These are phyloP conservation scores for Chrysolina americana DNA, from an alignment of 2,888 invertebrate genomes.

Conservation along the genomic window DNA sequence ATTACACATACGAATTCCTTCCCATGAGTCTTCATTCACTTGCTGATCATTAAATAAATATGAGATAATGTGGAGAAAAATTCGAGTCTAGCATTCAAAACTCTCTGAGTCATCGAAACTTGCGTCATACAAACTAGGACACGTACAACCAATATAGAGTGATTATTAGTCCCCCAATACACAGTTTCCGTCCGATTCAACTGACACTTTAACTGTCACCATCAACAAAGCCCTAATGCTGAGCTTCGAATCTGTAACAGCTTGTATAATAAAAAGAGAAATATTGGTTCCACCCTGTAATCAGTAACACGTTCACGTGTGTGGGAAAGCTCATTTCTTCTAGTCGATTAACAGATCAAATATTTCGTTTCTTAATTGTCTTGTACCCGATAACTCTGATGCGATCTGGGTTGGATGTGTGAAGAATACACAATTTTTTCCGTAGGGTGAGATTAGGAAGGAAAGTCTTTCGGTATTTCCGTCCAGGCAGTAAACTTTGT, in stretches of 20 bases:
- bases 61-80: too few relatives aligned
- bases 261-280: background rate
- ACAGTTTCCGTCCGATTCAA: background rate
- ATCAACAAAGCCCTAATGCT: background rate
- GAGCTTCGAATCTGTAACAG: background rate
- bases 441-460: background rate
- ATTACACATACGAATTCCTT: too few relatives aligned
- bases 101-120: too few relatives aligned
- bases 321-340: constrained; percentile 2
- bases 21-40: too few relatives aligned
- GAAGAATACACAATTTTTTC: background rate
- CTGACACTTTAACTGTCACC: constrained; percentile 11
- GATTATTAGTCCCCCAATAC: too few relatives aligned
- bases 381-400: constrained; percentile 17
- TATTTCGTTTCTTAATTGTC: constrained; percentile 18
- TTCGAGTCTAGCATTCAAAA: too few relatives aligned
- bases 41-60: too few relatives aligned
- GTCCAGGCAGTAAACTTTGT: too few relatives aligned
- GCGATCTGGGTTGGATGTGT: background rate
- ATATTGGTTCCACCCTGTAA: background rate
- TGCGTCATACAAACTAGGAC: too few relatives aligned
- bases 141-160: too few relatives aligned
- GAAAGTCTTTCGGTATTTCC: too few relatives aligned
- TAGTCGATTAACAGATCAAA: background rate
- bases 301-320: constrained; percentile 16